These are phyloP conservation scores for Peromyscus melanophrys DNA, from an alignment of 2,797 vertebrate genomes.

Conservation along the genomic window DNA sequence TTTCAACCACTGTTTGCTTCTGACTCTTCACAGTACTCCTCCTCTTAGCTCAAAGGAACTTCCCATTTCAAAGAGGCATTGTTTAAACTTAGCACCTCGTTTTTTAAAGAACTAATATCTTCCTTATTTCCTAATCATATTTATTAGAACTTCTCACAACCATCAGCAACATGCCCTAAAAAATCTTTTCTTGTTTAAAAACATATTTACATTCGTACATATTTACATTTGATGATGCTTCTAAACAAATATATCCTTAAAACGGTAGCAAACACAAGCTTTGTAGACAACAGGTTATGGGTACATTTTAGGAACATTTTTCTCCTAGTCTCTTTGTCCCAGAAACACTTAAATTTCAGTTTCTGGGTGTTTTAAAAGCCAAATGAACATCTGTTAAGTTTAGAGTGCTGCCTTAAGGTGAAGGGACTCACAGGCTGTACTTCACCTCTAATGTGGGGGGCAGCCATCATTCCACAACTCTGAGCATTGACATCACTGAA, in stretches of 20 bases:
- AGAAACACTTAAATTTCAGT: background rate
- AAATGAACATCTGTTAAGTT: background rate
- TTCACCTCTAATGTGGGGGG: too few species aligned
- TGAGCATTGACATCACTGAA: background rate
- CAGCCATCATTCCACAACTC: rapidly evolving
- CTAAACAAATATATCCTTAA: background rate
- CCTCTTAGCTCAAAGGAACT: background rate
- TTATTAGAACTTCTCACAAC: background rate
- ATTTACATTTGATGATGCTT: background rate
- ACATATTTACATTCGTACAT: background rate
- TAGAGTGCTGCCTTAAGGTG: background rate
- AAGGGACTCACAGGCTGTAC: background rate
- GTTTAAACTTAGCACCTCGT: background rate
- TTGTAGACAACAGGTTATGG: background rate
- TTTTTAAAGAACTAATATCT: background rate
- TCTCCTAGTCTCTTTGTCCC: background rate
- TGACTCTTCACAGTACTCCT: background rate
- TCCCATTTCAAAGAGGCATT: background rate
- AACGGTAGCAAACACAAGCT: background rate
- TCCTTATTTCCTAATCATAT: background rate
- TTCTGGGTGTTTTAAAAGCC: background rate
- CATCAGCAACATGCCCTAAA: background rate
- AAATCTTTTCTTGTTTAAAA: background rate
- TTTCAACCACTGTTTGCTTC: background rate
- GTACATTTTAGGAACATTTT: background rate